Base-by-base conservation (phyloP, 2,113 vertebrate species). In the Microtus pennsylvanicus region DNA sequence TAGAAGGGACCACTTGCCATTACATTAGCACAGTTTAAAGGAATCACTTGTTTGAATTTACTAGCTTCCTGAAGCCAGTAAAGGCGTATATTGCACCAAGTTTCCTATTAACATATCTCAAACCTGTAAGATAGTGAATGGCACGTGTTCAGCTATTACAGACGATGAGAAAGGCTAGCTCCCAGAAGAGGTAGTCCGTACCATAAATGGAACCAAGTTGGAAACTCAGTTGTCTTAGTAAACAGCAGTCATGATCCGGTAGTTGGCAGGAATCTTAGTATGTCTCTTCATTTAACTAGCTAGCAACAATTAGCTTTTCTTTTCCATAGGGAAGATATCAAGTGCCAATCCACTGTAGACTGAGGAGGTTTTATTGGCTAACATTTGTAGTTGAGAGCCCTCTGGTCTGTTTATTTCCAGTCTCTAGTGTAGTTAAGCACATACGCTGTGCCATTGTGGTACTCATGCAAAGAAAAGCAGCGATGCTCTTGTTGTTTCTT, bases 51-150 rank as follows among this genome's bases (percentile, higher is more conserved):
- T 94, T 96, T 91, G 87, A 77, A 74, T 95, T 97, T 96, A 95
- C 81, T 96, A 87, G 92, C 96, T 98, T 97, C 89, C 88, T 90
- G 72, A 97, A 97, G 95, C 96, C 93, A 96, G 91, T 96, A 82
- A 85, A 98, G 94, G 95, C 93, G 61, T 93, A 96, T 96, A 93
- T 95, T 81, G 76, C 65, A 89, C 75, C 7, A 70, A 63, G 69
- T 91, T 72, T 97, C 97, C 61, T 96, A 81, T 50, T 95, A 96
- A 96, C 55, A 81, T 95, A 97, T 74, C 89, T 98, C 87, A 96
- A 35, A 52, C 76, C 96, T 89, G 1, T n/a, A 91, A 77, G 50
- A 67, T 21, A 67, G 94, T 81, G 58, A 96, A 70, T 42, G 82
- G 21, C 83, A 55, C 6, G 8, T 78, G 95, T 50, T 82, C 91